Evolutionary conservation across 2,797 vertebrate species (phyloP).

Genomic region (Adelosebastes latens): DNA sequence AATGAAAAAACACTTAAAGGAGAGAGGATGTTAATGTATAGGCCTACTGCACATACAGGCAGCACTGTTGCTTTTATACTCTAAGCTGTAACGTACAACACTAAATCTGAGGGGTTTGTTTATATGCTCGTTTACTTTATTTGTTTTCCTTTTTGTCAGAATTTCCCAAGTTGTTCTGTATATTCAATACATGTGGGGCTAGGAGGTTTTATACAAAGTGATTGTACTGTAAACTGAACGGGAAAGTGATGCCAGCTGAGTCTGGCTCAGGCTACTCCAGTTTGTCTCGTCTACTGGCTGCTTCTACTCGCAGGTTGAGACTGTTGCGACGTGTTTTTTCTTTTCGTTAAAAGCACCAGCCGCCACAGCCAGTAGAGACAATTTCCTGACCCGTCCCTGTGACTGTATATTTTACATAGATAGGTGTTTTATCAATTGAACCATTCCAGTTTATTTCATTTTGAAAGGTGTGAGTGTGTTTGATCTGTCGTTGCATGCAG

Average conservation of each 20-base stretch:
- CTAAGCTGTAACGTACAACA: slow-evolving; percentile 51
- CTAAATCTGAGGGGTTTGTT: slow-evolving; percentile 34
- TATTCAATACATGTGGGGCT: background rate
- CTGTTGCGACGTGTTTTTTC: background rate
- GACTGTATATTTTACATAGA: slow-evolving; percentile 26
- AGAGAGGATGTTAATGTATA: background rate
- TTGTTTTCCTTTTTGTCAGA: slow-evolving; percentile 7
- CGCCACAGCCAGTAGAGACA: slow-evolving; percentile 16
- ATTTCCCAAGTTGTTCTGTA: slow-evolving; percentile 21
- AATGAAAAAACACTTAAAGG: slow-evolving; percentile 13
- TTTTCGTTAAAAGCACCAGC: slow-evolving; percentile 3
- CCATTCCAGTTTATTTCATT: slow-evolving; percentile 60
- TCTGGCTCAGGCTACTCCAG: background rate
- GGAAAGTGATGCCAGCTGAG: background rate
- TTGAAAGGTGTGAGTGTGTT: slow-evolving; percentile 33
- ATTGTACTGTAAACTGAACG: slow-evolving; percentile 53
- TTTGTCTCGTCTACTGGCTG: background rate
- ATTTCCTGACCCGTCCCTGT: slow-evolving; percentile 16
- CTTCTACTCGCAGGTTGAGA: background rate
- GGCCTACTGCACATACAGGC: slow-evolving; percentile 1
- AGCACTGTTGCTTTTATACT: slow-evolving; percentile 19
- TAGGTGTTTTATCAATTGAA: slow-evolving; percentile 39
- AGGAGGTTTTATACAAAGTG: slow-evolving; percentile 24
- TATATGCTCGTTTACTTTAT: slow-evolving; percentile 41
- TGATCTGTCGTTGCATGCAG: slow-evolving; percentile 60